Base-by-base conservation (phyloP, 2,888 invertebrate species). In the Tuberolachnus salignus region DNA sequence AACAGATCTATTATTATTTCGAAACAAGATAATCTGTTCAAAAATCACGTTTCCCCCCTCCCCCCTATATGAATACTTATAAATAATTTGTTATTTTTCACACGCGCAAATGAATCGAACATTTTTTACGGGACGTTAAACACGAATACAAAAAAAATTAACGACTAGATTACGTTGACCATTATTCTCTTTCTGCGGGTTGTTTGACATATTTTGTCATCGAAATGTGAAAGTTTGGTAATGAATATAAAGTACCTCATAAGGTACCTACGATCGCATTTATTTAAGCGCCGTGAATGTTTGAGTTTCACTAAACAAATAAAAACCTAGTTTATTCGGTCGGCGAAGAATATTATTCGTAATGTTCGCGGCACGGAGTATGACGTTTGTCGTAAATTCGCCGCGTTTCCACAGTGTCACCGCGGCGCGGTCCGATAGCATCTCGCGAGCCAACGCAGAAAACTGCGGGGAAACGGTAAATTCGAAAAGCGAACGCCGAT, bases 211-310 rank as follows among this genome's bases (percentile, higher is more conserved):
- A 6, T 44, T 21, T 67, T 69, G 8, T 53, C 19, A 57, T 44
- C 21, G 23, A 44, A 55, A 57, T 70, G 70, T 55, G 70, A 70
- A 70, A 70, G 55, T 70, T 42, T 16, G 11, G 21, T 34, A 42
- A 19, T 42, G 34, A 42, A 19, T 42, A 53, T 19, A 69, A 42
- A 42, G 34, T 14, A 14, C 53, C 10, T 14, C 3, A 34, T 34
- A 34, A 4, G 6, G 6, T 34, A 34, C 34, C 34, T 34, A 42
- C n/a, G n/a, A 3, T 34, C 34, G 10, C 0, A 42, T 42, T 42
- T 42, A 2, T 61, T 42, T 61, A 61, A 8, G 51, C 51, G 53
- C 8, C 11, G 3, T 10, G n/a, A 61, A 10, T 10, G 61, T 61
- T 61, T 61, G 42, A 19, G 21, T 55, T 55, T 55, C 42, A 42